A percentile compares a stretch with the other conserved stretches of the same genome.
These are phyloP conservation scores for Drosophila setosimentum DNA, from an alignment of 2,888 invertebrate genomes.

Conservation along the genomic window DNA sequence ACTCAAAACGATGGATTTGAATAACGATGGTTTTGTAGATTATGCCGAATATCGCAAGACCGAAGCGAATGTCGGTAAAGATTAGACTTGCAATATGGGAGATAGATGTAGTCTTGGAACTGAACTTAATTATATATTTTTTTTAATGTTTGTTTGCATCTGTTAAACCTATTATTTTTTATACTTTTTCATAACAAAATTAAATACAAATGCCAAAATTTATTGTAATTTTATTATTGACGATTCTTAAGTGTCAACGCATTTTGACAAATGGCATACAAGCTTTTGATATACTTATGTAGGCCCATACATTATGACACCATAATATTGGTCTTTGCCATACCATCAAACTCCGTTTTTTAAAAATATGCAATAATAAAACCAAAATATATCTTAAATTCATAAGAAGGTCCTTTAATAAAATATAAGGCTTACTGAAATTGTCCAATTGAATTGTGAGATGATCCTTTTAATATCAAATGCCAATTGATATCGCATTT, in stretches of 20 bases:
- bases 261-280: neutral
- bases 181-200: constrained; percentile 46
- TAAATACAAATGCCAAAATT: neutral
- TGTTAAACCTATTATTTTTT: constrained; percentile 40
- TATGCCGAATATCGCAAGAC: constrained; percentile 87
- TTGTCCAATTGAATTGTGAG: neutral
- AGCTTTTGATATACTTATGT: neutral
- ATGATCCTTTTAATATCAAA: neutral
- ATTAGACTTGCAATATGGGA: constrained; percentile 27
- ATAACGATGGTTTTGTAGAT: constrained; percentile 91
- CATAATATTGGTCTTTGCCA: neutral
- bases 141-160: constrained; percentile 24
- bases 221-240: neutral
- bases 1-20: constrained; percentile 88
- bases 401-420: neutral
- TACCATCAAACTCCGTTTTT: neutral
- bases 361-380: neutral
- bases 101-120: constrained; percentile 21
- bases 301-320: neutral
- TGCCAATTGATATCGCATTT: neutral
- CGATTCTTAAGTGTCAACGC: neutral
- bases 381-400: neutral
- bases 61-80: constrained; percentile 61
- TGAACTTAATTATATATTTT: constrained; percentile 20
- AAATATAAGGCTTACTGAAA: neutral